Base-by-base conservation (phyloP, 2,113 vertebrate genomes). In the Pelmatolapia mariae region DNA sequence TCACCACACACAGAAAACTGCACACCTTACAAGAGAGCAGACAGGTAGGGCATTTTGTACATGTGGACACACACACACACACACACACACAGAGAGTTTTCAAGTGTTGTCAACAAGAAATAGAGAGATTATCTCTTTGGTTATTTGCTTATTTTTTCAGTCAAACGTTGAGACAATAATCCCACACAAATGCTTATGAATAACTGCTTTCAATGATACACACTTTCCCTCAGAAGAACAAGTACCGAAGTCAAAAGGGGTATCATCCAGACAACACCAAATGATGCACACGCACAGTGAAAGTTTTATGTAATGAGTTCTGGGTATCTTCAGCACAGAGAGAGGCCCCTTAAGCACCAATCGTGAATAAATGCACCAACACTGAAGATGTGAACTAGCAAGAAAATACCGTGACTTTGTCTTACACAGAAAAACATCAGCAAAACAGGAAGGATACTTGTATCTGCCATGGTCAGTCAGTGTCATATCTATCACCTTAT, bases 101-200 rank as follows among this genome's bases (percentile, higher is more conserved):
- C 31, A 38, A 1, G 18, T 66, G 33, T 38, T 38, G 19, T 66
- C 61, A 66, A 38, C 10, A 66, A 66, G 61, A 66, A n/a, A 38
- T 38, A 36, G 31, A 36, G 31, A 66, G 33, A 38, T 12, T 66
- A 66, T 66, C 11, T 38, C 61, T 38, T 66, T 66, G 33, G 33
- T 38, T 71, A 82, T 81, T 22, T n/a, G 15, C 7, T 22, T 73
- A 53, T 80, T 73, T 63, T 85, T 78, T 24, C 13, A 43, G 26
- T 36, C n/a, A 59, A 73, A 68, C 9, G 3, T 86, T 61, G 57
- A 81, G 57, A 57, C 15, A 15, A 80, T 85, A 89, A 86, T 83
- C 68, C 45, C 38, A 82, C 71, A 89, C 79, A 57, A 82, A 89
- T 83, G 63, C 83, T 88, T 43, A 82, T 2, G 82, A 84, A 84